Percentiles rank a stretch among this genome's conserved stretches.
phyloP scores from a whole-genome alignment of 1,140 invertebrate species.

The Protaetia brevitarsis region DNA sequence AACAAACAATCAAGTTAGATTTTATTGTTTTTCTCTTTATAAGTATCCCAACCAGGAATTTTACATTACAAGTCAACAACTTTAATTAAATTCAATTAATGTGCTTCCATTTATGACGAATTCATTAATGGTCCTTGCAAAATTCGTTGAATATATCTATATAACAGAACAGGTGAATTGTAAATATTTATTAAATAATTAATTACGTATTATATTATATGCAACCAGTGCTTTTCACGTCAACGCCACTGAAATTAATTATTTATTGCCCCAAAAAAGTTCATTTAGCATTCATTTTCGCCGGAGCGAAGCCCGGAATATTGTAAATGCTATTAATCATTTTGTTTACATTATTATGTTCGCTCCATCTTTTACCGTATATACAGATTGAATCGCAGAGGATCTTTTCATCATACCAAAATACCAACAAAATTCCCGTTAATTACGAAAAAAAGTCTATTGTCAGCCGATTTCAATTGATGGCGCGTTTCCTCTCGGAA shows the following conservation, averaged over 20 bases:
- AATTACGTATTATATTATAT: constrained; percentile 14
- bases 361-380: neutral
- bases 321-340: constrained; percentile 1
- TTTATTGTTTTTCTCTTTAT: too few relatives aligned
- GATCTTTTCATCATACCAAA: constrained; percentile 11
- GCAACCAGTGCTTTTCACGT: neutral
- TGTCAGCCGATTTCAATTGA: constrained; percentile 40
- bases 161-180: neutral
- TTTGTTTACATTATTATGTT: constrained; percentile 19
- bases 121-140: neutral
- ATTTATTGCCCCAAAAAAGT: constrained; percentile 3
- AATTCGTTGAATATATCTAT: neutral
- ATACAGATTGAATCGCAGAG: neutral
- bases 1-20: too few relatives aligned
- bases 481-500: constrained; percentile 35
- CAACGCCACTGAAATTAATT: constrained; percentile 1
- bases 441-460: constrained; percentile 41
- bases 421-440: constrained; percentile 34
- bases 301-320: neutral
- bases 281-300: neutral
- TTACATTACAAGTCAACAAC: too few relatives aligned
- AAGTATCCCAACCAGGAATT: too few relatives aligned
- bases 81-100: neutral
- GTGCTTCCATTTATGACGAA: neutral
- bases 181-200: neutral